A percentile compares a stretch with the other conserved stretches of the same genome.
phyloP scores from a whole-genome alignment of 2,888 invertebrate species.

The Miltochrista miniata region DNA sequence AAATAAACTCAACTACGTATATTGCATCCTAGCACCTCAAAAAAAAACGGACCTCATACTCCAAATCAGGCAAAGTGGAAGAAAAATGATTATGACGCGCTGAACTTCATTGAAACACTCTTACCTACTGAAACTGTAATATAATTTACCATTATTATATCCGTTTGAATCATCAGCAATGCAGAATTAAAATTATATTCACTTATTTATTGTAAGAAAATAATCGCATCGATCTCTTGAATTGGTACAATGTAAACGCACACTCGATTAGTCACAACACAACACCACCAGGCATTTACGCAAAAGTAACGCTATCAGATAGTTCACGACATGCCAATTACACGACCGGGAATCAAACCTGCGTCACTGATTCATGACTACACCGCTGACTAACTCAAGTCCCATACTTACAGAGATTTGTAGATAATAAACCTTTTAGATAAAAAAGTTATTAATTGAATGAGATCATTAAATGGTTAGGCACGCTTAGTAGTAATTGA shows the following conservation, averaged over 20 bases:
- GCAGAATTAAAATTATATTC: no score
- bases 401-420: constrained; percentile 33
- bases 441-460: constrained; percentile 19
- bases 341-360: constrained; percentile 48
- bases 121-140: no score
- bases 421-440: constrained; percentile 22
- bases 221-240: no score
- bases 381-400: constrained; percentile 64
- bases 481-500: constrained; percentile 2
- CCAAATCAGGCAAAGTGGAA: no score
- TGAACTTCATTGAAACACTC: no score
- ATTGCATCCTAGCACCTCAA: no score
- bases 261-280: constrained; percentile 69
- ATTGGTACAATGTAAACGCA: constrained; percentile 47
- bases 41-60: no score
- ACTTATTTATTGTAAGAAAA: no score
- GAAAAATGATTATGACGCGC: no score
- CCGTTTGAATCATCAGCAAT: no score
- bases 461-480: constrained; percentile 30
- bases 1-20: no score
- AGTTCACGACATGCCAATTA: constrained; percentile 69
- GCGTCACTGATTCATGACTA: constrained; percentile 56
- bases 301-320: constrained; percentile 60
- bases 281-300: constrained; percentile 63
- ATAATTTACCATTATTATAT: no score